Conservation (phyloP, 92 coral and sea anemone genomes). For the Umimayanthus kanabou region DNA sequence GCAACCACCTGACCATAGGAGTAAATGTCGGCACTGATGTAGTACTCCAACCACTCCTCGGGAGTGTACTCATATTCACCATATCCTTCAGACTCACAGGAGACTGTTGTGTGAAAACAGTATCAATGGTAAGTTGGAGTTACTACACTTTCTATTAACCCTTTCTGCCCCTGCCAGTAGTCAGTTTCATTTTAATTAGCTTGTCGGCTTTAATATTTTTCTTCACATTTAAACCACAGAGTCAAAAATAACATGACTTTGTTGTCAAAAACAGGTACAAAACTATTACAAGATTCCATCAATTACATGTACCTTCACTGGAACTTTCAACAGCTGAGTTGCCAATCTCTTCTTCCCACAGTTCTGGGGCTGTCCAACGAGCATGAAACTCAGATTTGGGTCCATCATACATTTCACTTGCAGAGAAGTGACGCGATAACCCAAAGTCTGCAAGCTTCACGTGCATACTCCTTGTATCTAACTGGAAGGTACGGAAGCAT, state of each 20-base stretch:
- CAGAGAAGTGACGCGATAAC: slow-evolving; percentile 64
- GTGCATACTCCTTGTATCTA: slow-evolving; percentile 83
- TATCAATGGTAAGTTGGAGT: too few relatives aligned
- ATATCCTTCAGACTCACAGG: slow-evolving; percentile 30
- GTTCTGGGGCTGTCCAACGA: slow-evolving; percentile 97
- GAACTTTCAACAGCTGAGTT: not conserved
- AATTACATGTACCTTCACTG: not conserved
- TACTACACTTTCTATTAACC: too few relatives aligned
- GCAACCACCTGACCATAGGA: slow-evolving; percentile 92
- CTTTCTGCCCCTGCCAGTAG: too few relatives aligned
- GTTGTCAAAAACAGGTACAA: too few relatives aligned
- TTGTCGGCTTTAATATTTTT: too few relatives aligned
- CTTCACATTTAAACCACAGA: too few relatives aligned
- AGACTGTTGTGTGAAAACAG: not conserved
- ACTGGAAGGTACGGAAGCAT: slow-evolving; percentile 48
- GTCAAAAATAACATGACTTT: too few relatives aligned
- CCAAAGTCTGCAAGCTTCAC: slow-evolving; percentile 97
- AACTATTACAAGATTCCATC: too few relatives aligned
- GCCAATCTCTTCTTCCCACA: slow-evolving; percentile 51
- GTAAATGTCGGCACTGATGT: slow-evolving; percentile 81
- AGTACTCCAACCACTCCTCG: slow-evolving; percentile 38
- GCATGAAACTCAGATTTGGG: slow-evolving; percentile 65
- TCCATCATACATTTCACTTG: slow-evolving; percentile 33
- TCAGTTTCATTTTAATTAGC: too few relatives aligned
- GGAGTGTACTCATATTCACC: slow-evolving; percentile 12